Base-by-base conservation (phyloP, 2,113 vertebrate genomes). In the Anoplopoma fimbria region DNA sequence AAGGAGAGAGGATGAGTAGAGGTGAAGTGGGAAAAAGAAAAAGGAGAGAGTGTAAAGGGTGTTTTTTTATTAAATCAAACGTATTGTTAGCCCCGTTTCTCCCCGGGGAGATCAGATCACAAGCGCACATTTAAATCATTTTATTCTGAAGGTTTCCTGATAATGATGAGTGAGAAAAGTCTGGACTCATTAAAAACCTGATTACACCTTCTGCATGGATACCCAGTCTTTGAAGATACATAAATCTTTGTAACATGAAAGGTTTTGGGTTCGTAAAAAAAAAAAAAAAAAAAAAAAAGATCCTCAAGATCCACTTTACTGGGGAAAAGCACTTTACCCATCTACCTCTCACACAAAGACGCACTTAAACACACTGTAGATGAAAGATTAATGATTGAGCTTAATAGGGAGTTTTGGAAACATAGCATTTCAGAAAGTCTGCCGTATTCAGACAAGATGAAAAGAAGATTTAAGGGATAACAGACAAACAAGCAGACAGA, bases 61-160 rank as follows among this genome's bases (percentile, higher is more conserved):
- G 13, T 71, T 67, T 75, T 88, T 80, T 86, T 81, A 84, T 73
- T 81, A 83, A 82, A 92, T 89, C 85, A 90, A 81, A 85, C 23
- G 45, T 49, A 82, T 45, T 42, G 76, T 71, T 74, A 21, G 14
- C 25, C 55, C 38, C 38, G 64, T n/a, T 64, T n/a, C 77, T 83
- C 73, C 75, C 47, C 4, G 25, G 33, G 71, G 38, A 82, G 69
- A 85, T 92, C 62, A 31, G 23, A 82, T 94, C 89, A 89, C 86
- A 64, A 68, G 57, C 4, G n/a, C 57, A 76, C 76, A 88, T 63
- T 42, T 19, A 78, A 13, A 72, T 89, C 67, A 10, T 88, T 62
- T 49, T 67, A 73, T 55, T 84, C 70, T 38, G 53, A 49, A 69
- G 81, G 47, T 68, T 76, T 49, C 77, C 55, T 58, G 57, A 81